These are phyloP conservation scores for Tiliqua scincoides DNA, from an alignment of 2,113 vertebrate species.

Conservation along the genomic window DNA sequence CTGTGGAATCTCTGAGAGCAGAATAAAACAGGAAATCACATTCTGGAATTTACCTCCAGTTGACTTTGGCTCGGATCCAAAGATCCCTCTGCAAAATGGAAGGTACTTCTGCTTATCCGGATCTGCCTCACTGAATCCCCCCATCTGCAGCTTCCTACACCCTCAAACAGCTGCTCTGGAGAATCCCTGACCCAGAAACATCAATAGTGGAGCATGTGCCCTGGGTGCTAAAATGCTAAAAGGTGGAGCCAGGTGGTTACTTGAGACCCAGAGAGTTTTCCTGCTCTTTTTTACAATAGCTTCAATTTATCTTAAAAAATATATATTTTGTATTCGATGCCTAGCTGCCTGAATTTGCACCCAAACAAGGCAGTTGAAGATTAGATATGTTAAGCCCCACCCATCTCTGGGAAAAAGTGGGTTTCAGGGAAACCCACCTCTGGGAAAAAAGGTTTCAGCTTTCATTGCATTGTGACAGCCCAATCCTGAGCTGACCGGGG, in stretches of 20 bases:
- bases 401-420: neutral
- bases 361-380: too few relatives aligned
- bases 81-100: neutral
- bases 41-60: conserved; percentile 11
- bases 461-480: too few relatives aligned
- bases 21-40: conserved; percentile 15
- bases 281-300: too few relatives aligned
- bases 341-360: too few relatives aligned
- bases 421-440: too few relatives aligned
- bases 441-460: too few relatives aligned
- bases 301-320: too few relatives aligned
- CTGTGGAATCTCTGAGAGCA: conserved; percentile 38
- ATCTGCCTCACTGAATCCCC: neutral
- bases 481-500: too few relatives aligned
- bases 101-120: neutral
- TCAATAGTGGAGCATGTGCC: neutral
- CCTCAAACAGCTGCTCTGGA: conserved; percentile 9
- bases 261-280: too few relatives aligned
- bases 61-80: neutral
- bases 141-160: neutral
- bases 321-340: too few relatives aligned
- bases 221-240: too few relatives aligned
- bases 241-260: too few relatives aligned
- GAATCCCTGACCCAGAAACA: neutral
- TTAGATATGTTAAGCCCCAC: neutral